Percentiles rank a stretch among this genome's conserved stretches.
Evolutionary conservation across 2,888 invertebrate species (phyloP).

Genomic region (Epirrhoe alternata): DNA sequence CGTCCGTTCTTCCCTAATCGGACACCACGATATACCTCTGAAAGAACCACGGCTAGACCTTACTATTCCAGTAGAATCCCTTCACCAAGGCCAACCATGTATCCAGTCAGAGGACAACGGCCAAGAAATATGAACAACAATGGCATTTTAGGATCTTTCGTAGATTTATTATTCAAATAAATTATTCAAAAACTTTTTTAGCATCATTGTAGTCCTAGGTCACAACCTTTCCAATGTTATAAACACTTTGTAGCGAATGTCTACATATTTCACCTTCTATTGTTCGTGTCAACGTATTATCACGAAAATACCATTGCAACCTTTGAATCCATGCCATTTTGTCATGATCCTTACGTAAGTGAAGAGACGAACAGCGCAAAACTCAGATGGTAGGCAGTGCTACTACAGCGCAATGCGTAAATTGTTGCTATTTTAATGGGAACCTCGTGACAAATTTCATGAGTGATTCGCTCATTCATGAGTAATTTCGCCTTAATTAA

Average conservation of each 20-base stretch:
- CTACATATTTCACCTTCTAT: slow-evolving; percentile 45
- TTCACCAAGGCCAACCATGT: slow-evolving; percentile 35
- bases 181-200: slow-evolving; percentile 37
- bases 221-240: slow-evolving; percentile 19
- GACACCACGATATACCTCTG: slow-evolving; percentile 37
- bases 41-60: slow-evolving; percentile 17
- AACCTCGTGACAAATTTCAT: slow-evolving; percentile 69
- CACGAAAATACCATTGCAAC: slow-evolving; percentile 56
- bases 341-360: slow-evolving; percentile 49
- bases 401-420: slow-evolving; percentile 41
- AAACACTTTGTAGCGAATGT: slow-evolving; percentile 12
- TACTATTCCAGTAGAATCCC: slow-evolving; percentile 24
- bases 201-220: slow-evolving; percentile 18
- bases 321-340: slow-evolving; percentile 51
- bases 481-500: slow-evolving; percentile 63
- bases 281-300: slow-evolving; percentile 43
- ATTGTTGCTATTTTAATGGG: slow-evolving; percentile 51
- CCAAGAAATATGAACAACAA: slow-evolving; percentile 53
- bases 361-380: slow-evolving; percentile 26
- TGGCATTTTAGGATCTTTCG: slow-evolving; percentile 69
- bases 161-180: slow-evolving; percentile 74
- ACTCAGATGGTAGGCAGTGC: slow-evolving; percentile 35
- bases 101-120: slow-evolving; percentile 48
- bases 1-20: slow-evolving; percentile 31
- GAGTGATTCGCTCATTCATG: slow-evolving; percentile 47